Evolutionary conservation across 1,140 invertebrate genomes (phyloP).

Genomic region (Drosophila parvula): DNA sequence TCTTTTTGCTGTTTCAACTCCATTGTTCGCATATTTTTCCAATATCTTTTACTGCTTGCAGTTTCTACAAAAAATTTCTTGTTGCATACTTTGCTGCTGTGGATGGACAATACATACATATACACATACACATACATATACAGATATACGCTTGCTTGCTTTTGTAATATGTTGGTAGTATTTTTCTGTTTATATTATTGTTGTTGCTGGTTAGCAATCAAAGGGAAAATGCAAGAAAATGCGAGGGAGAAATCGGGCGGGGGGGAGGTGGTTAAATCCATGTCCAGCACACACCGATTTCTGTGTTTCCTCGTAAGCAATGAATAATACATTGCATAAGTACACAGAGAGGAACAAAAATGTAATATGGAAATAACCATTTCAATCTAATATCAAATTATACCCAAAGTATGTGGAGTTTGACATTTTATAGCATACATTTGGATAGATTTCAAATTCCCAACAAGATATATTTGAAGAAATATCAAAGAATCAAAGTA

Average conservation of each 20-base stretch:
- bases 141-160: constrained; percentile 11
- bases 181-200: constrained; percentile 30
- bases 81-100: constrained; percentile 41
- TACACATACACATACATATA: constrained; percentile 35
- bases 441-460: too few relatives aligned
- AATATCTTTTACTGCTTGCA: constrained; percentile 28
- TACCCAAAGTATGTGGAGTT: too few relatives aligned
- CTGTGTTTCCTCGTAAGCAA: constrained; percentile 30
- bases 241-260: not conserved
- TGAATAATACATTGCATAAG: constrained; percentile 42
- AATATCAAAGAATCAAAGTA: too few relatives aligned
- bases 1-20: not conserved
- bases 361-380: not conserved
- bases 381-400: too few relatives aligned
- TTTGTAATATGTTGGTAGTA: constrained; percentile 19
- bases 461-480: too few relatives aligned
- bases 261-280: constrained; percentile 8
- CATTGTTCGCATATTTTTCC: not conserved
- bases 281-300: constrained; percentile 34
- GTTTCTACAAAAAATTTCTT: constrained; percentile 38
- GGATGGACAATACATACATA: constrained; percentile 47
- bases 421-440: too few relatives aligned
- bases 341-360: not conserved
- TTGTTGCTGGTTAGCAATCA: constrained; percentile 34
- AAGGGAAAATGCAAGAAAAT: constrained; percentile 39